phyloP scores from a whole-genome alignment of 2,888 invertebrate genomes.

The Watsonalla cultraria region DNA sequence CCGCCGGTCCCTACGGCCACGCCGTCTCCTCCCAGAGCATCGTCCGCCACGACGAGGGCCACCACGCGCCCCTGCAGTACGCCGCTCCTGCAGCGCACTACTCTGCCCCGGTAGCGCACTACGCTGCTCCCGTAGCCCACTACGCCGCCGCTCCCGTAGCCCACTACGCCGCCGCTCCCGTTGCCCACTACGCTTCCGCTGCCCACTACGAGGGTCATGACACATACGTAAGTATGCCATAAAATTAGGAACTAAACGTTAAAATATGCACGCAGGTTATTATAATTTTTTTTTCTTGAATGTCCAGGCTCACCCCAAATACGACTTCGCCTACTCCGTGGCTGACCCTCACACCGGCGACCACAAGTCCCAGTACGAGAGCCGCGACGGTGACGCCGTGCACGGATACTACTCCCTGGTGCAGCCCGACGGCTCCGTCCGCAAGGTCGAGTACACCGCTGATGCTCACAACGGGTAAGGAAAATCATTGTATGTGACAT shows the following conservation, averaged over 20 bases:
- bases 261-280: background rate
- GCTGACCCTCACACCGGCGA: constrained; percentile 71
- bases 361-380: constrained; percentile 66
- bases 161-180: constrained; percentile 14
- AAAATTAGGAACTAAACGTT: background rate
- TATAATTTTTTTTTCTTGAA: background rate
- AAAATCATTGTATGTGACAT: background rate
- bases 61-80: constrained; percentile 39
- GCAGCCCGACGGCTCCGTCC: constrained; percentile 71
- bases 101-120: constrained; percentile 19
- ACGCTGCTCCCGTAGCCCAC: constrained; percentile 16
- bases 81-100: constrained; percentile 21
- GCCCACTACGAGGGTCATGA: constrained; percentile 16
- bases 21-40: constrained; percentile 56
- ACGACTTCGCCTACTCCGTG: constrained; percentile 65
- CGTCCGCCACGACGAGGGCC: constrained; percentile 50
- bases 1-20: constrained; percentile 57
- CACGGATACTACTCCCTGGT: constrained; percentile 77
- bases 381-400: constrained; percentile 64
- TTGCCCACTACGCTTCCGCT: constrained; percentile 17
- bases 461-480: constrained; percentile 40
- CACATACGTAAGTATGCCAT: constrained; percentile 23
- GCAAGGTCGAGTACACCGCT: constrained; percentile 70
- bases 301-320: constrained; percentile 40
- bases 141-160: constrained; percentile 16